These are phyloP conservation scores for Aspidiotus rigidus DNA, from an alignment of 2,888 invertebrate species.

Conservation along the genomic window DNA sequence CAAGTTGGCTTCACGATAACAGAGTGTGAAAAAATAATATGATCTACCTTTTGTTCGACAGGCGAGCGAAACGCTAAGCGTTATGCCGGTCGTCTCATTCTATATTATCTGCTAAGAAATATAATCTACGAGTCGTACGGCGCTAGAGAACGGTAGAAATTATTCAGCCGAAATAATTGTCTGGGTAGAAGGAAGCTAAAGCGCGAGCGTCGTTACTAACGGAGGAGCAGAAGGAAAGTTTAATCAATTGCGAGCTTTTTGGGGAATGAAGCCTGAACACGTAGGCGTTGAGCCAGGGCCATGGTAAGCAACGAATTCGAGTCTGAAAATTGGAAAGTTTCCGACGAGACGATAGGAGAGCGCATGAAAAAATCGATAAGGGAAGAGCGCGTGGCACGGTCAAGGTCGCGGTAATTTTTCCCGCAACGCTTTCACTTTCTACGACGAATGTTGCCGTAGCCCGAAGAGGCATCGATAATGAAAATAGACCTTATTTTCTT, in stretches of 20 bases:
- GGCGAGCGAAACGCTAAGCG: too few relatives aligned
- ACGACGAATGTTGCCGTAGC: slow-evolving; percentile 11
- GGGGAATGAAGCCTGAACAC: not conserved
- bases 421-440: slow-evolving; percentile 18
- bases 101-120: too few relatives aligned
- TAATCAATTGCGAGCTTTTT: not conserved
- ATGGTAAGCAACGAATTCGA: not conserved
- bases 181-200: not conserved
- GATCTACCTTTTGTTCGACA: too few relatives aligned
- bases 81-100: too few relatives aligned
- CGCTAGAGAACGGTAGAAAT: too few relatives aligned
- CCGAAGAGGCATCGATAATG: too few relatives aligned
- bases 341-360: slow-evolving; percentile 8
- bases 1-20: too few relatives aligned
- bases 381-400: slow-evolving; percentile 29
- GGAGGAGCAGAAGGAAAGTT: not conserved
- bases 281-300: slow-evolving; percentile 2
- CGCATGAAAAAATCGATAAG: slow-evolving; percentile 22
- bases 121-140: too few relatives aligned
- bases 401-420: slow-evolving; percentile 30
- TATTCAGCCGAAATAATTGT: not conserved
- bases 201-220: not conserved
- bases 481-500: too few relatives aligned
- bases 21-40: too few relatives aligned
- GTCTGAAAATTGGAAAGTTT: slow-evolving; percentile 2